These are phyloP conservation scores for Tinea pellionella DNA, from an alignment of 2,888 invertebrate genomes.

Conservation along the genomic window DNA sequence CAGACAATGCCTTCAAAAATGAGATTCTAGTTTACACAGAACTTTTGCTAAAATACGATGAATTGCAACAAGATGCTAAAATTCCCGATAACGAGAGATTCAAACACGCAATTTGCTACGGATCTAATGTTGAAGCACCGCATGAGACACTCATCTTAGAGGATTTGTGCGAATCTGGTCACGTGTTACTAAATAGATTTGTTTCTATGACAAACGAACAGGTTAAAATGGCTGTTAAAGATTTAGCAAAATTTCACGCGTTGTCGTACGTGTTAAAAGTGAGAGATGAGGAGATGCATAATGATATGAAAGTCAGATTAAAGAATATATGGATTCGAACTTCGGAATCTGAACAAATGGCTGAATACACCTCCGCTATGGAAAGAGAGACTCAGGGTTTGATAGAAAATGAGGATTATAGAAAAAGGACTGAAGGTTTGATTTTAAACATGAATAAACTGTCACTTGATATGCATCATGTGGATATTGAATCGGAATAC, in stretches of 20 bases:
- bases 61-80: slow-evolving; percentile 28
- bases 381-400: background rate
- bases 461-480: background rate
- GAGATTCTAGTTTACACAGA: slow-evolving; percentile 31
- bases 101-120: slow-evolving; percentile 31
- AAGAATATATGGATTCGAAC: slow-evolving; percentile 20
- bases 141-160: slow-evolving; percentile 35
- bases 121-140: slow-evolving; percentile 23
- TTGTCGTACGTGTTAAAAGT: slow-evolving; percentile 32
- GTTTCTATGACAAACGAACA: slow-evolving; percentile 25
- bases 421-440: background rate
- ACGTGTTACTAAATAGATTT: slow-evolving; percentile 30
- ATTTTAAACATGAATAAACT: background rate
- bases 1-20: slow-evolving; percentile 25
- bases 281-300: slow-evolving; percentile 27
- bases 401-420: slow-evolving; percentile 8
- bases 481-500: slow-evolving; percentile 21
- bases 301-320: slow-evolving; percentile 20
- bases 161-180: slow-evolving; percentile 29
- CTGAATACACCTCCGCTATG: background rate
- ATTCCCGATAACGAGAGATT: slow-evolving; percentile 27
- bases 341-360: background rate
- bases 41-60: slow-evolving; percentile 28
- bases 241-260: slow-evolving; percentile 33
- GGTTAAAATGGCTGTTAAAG: slow-evolving; percentile 28